Conservation (phyloP, 2,888 invertebrate genomes). For the Euphydryas editha region DNA sequence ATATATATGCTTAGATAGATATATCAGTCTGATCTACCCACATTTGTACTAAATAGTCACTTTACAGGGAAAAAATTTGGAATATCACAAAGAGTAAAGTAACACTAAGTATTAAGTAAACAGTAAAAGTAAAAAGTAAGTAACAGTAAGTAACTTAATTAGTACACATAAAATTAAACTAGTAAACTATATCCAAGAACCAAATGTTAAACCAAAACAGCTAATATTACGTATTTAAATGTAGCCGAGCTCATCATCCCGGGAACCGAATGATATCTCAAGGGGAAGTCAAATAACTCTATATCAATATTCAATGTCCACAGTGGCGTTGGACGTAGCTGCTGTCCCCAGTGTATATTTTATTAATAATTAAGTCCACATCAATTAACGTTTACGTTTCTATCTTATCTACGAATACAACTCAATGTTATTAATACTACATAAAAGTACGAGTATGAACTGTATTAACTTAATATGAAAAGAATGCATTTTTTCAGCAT, state of each 20-base stretch:
- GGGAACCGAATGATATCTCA: background rate
- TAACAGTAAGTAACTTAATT: no score
- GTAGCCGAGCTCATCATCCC: background rate
- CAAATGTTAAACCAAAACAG: background rate
- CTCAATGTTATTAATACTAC: background rate
- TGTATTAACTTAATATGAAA: background rate
- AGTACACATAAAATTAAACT: no score
- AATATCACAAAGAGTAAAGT: no score
- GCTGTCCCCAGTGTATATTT: background rate
- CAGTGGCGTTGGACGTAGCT: background rate
- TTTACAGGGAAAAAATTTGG: no score
- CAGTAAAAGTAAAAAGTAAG: no score
- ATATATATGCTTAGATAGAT: no score
- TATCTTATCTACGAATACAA: background rate
- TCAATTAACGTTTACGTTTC: background rate
- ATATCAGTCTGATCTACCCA: no score
- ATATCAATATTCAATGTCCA: background rate
- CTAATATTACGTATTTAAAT: background rate
- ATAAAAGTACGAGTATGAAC: no score
- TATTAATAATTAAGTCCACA: constrained; percentile 4
- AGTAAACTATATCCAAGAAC: background rate
- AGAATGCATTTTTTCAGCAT: background rate
- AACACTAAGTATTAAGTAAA: no score
- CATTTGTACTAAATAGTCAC: no score
- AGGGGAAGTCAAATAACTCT: constrained; percentile 1